These are phyloP conservation scores for Brassicogethes aeneus DNA, from an alignment of 2,888 invertebrate species.

Conservation along the genomic window DNA sequence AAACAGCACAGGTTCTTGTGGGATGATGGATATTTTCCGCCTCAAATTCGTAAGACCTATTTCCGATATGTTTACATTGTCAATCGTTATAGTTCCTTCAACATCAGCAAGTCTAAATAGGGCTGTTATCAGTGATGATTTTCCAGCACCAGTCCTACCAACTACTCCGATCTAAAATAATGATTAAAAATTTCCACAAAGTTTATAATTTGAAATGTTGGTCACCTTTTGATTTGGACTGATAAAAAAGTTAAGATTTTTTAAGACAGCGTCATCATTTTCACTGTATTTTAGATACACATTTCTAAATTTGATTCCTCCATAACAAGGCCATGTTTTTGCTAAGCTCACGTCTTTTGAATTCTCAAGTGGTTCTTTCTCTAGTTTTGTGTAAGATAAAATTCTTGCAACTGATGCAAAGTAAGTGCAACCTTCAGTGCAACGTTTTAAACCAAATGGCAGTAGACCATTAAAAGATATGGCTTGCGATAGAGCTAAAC, in stretches of 20 bases:
- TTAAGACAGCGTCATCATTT: not conserved
- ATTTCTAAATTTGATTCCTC: not conserved
- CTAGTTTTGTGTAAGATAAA: not conserved
- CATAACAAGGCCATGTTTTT: not conserved
- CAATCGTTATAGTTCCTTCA: slow-evolving; percentile 44
- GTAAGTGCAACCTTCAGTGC: not conserved
- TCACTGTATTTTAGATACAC: not conserved
- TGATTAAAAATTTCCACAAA: not conserved
- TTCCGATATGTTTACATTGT: slow-evolving; percentile 37
- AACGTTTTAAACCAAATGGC: not conserved
- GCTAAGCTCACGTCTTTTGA: not conserved
- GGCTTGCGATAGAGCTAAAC: not conserved
- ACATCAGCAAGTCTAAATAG: slow-evolving; percentile 48
- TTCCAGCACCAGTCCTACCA: slow-evolving; percentile 49
- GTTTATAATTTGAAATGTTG: not conserved
- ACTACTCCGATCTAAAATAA: slow-evolving; percentile 40
- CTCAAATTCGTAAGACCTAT: slow-evolving; percentile 46
- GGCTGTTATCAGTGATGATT: slow-evolving; percentile 43
- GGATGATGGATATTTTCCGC: slow-evolving; percentile 49
- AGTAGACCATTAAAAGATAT: not conserved
- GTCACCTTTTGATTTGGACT: not conserved
- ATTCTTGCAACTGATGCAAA: not conserved
- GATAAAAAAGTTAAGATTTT: not conserved
- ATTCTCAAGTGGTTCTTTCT: not conserved
- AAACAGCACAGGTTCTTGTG: slow-evolving; percentile 59